Base-by-base conservation (phyloP, 2,797 vertebrate genomes). In the Acanthurus leucopareius region DNA sequence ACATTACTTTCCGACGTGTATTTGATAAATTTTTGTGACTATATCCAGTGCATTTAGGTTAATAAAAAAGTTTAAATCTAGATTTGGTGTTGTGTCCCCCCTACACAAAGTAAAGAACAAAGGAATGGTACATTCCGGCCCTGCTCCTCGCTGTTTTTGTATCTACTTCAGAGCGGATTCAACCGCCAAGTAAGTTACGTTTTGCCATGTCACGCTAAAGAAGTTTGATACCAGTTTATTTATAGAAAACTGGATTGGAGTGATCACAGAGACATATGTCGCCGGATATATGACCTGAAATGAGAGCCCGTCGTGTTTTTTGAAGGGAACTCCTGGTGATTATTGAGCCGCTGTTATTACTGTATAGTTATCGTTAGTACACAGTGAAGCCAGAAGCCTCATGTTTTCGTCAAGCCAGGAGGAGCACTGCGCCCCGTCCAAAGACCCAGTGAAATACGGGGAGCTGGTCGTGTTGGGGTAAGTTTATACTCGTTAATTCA, bases 401-500 rank as follows among this genome's bases (percentile, higher is more conserved):
- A 98, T 99, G 98, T 98, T 99, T 96, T 97, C 97, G 79, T 94
- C 97, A 44, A 95, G 95, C 90, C 97, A 97, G 86, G 97, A 99
- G 93, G 97, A 99, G 91, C 95, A 95, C 93, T 97, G 97, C 91
- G 95, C 96, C 93, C 97, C 96, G 75, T 95, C 94, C 82, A 99
- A 98, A 95, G 97, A 99, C 91, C 96, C 97, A 10, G 96, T 97
- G 69, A 97, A 98, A 88, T 99, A 98, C 93, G 98, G 98, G 72
- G 97, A 99, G 91, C 95, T 99, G 91, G 96, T 99, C 86, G 98
- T 99, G 7, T 89, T 98, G 83, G 98, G 98, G 98, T 99, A 88
- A 98, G 97, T 95, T 40, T 1, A 66, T 0, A 48, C 10, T 14
- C 3, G 7, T 2, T 22, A 17, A 22, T 2, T 0, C 3, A 0